phyloP scores from a whole-genome alignment of 2,888 invertebrate genomes.

The Augiades crinisus region DNA sequence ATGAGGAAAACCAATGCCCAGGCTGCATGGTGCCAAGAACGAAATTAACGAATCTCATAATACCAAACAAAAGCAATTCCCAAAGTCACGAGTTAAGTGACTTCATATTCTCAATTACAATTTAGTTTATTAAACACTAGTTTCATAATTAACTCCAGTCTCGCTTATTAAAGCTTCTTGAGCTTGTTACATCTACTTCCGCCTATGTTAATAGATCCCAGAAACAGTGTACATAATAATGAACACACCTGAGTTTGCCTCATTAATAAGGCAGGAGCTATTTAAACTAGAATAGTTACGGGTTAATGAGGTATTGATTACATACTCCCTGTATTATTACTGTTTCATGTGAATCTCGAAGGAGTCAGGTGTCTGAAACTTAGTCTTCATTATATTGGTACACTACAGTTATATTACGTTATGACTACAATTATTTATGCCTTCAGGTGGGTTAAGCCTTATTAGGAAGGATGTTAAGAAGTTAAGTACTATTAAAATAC shows the following conservation, averaged over 20 bases:
- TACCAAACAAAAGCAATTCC: too few species aligned
- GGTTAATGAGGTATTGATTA: constrained; percentile 20
- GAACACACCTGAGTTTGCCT: too few species aligned
- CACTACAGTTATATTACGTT: too few species aligned
- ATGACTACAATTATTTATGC: too few species aligned
- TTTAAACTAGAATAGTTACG: background rate
- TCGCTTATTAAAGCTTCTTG: constrained; percentile 53
- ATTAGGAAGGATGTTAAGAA: too few species aligned
- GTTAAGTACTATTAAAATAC: too few species aligned
- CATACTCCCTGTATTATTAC: constrained; percentile 35
- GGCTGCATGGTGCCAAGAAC: too few species aligned
- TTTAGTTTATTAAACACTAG: background rate
- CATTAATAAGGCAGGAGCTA: background rate
- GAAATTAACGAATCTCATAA: too few species aligned
- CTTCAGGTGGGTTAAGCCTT: too few species aligned
- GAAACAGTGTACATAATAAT: background rate
- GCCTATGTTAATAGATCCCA: constrained; percentile 20
- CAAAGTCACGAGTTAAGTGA: background rate
- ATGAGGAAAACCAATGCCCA: too few species aligned
- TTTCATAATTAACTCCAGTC: constrained; percentile 40
- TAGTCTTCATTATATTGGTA: too few species aligned
- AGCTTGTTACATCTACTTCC: constrained; percentile 53
- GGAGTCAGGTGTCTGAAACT: too few species aligned
- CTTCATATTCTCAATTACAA: background rate
- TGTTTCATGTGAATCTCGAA: background rate